phyloP scores from a whole-genome alignment of 2,113 vertebrate species.

The Amphiprion percula region DNA sequence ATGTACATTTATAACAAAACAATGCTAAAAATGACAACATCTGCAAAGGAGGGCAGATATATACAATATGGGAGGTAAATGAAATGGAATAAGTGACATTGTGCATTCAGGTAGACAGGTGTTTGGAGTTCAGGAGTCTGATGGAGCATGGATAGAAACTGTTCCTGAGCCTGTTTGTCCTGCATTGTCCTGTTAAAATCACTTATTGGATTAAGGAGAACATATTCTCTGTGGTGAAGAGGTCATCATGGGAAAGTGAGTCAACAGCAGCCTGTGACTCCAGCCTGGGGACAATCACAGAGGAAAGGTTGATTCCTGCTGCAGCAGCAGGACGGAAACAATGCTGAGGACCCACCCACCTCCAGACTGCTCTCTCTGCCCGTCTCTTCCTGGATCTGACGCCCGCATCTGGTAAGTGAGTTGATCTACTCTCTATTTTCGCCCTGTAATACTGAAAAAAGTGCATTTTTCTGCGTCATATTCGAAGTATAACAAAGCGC shows the following conservation, averaged over 20 bases:
- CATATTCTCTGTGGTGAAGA: not conserved
- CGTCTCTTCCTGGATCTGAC: conserved; percentile 51
- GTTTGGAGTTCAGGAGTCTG: no score
- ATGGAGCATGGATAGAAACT: no score
- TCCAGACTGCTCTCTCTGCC: not conserved
- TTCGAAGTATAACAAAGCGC: not conserved
- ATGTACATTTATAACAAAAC: no score
- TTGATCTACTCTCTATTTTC: not conserved
- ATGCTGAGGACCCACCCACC: conserved; percentile 63
- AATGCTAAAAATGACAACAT: no score
- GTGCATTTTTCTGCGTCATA: not conserved
- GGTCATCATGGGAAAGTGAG: not conserved
- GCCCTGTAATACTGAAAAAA: not conserved
- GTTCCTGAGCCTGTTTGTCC: no score
- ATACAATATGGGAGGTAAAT: no score
- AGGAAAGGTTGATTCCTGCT: conserved; percentile 34
- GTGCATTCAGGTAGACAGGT: no score
- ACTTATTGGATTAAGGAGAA: not conserved
- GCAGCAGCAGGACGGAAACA: conserved; percentile 47
- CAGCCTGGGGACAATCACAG: not conserved
- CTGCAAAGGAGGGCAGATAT: no score
- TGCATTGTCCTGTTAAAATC: not conserved
- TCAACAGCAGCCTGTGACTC: conserved; percentile 8
- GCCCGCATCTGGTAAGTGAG: conserved; percentile 29
- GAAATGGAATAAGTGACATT: no score